Evolutionary conservation across 2,888 invertebrate species (phyloP).

Genomic region (Lumbricus terrestris): DNA sequence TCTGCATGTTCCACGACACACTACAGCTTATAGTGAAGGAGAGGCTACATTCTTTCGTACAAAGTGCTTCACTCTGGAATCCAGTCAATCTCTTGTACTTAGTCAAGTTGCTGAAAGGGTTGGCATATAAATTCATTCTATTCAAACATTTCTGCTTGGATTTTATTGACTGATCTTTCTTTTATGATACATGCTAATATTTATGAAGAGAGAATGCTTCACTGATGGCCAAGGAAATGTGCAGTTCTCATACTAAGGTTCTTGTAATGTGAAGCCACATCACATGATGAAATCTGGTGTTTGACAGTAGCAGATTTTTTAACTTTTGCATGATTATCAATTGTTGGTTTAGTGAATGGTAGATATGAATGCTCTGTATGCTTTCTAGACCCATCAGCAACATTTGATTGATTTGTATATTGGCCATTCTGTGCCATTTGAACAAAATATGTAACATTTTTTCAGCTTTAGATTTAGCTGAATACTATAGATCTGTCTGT

Average conservation of each 20-base stretch:
- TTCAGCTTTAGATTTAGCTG: no score
- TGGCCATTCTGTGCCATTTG: no score
- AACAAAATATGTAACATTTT: no score
- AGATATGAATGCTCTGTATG: no score
- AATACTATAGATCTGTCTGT: no score
- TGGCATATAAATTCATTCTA: background rate
- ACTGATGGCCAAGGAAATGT: background rate
- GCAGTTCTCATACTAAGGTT: background rate
- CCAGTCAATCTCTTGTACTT: conserved; percentile 14
- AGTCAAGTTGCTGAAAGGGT: conserved; percentile 6
- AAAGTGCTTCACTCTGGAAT: conserved; percentile 44
- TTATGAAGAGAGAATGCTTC: background rate
- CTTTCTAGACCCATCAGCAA: no score
- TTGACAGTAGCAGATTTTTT: no score
- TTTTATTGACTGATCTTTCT: background rate
- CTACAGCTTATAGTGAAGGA: conserved; percentile 49
- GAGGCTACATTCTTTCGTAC: conserved; percentile 55
- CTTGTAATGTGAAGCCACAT: no score
- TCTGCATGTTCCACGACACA: conserved; percentile 40
- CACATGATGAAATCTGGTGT: no score
- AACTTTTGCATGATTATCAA: no score
- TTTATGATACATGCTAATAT: background rate
- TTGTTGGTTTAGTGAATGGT: no score
- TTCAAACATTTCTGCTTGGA: background rate
- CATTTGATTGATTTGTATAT: no score